phyloP scores from a whole-genome alignment of 2,113 vertebrate genomes.

The Genyomyrus donnyi region DNA sequence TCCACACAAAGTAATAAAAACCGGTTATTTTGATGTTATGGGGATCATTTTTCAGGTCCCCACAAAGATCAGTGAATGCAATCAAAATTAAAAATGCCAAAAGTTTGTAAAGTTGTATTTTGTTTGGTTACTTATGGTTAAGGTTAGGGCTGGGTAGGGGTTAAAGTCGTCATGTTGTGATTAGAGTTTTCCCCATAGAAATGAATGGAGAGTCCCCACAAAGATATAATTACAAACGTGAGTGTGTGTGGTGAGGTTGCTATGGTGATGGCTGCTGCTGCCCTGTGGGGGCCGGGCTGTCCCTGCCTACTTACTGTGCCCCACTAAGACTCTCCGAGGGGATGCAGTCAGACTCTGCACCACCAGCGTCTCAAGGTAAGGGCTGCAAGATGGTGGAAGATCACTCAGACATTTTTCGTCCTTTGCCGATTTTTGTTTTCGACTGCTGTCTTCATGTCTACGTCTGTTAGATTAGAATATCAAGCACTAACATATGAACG shows the following conservation, averaged over 20 bases:
- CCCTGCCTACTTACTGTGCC: neutral
- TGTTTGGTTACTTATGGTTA: neutral
- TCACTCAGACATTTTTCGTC: neutral
- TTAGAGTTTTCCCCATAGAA: neutral
- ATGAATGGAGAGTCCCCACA: neutral
- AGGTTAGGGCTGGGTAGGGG: neutral
- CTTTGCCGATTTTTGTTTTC: neutral
- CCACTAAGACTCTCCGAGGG: neutral
- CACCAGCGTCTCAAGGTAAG: neutral
- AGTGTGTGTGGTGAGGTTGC: neutral
- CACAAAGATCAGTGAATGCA: neutral
- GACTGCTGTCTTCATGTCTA: neutral
- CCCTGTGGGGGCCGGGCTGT: neutral
- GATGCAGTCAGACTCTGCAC: neutral
- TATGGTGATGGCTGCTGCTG: neutral
- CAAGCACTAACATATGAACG: neutral
- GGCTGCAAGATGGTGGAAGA: neutral
- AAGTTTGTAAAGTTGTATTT: neutral
- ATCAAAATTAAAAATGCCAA: neutral
- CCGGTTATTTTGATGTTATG: neutral
- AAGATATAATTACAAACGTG: neutral
- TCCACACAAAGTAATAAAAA: no score
- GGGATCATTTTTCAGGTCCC: neutral
- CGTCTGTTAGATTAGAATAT: neutral
- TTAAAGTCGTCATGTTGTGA: neutral